Evolutionary conservation across 2,888 invertebrate genomes (phyloP), one percentile per base, ranked within the genome.

Genomic region (Galeopsomyia nigrocyanea): DNA sequence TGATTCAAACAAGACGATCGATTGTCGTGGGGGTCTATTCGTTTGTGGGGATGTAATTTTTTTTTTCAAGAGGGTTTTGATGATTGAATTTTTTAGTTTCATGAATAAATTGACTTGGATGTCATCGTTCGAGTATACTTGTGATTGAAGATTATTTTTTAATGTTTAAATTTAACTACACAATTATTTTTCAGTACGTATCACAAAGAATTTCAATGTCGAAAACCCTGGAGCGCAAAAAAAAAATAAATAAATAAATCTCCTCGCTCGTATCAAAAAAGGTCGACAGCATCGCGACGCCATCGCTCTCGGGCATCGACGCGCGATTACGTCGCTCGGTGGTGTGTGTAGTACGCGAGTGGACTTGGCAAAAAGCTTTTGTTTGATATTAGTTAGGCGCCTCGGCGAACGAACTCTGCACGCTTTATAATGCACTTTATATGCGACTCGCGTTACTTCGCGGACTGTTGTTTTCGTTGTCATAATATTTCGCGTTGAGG

Each of bases 241-340:
- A 2, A 57, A 26, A 57, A 16, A 16, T 7, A 17, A 17, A 39
- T 49, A 61, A 49, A 61, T 61, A 47, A 61, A 39, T 39, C 39
- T 7, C 7, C 39, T 1, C 10, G 7, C 10, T 39, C 39, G 39
- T 39, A 1, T 39, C 1, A 1, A 39, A 78, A 39, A 79, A 76
- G 82, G 81, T 80, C 82, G 79, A 77, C 80, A 79, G 79, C 78
- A 82, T 82, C 82, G 79, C 80, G 78, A 81, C 82, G 81, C 82
- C 81, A 82, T 83, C 82, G 79, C 77, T 79, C 78, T 76, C 58
- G 16, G 46, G 55, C 46, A 39, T 39, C 39, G 39, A 5, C 51
- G 31, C 39, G 31, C 57, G 53, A 63, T 68, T 64, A 60, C 56
- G 71, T 66, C 60, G 26, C 39, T 26, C 26, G 46, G 50, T 0